Conservation (phyloP, 1,140 invertebrate genomes). For the Pristionchus pacificus region DNA sequence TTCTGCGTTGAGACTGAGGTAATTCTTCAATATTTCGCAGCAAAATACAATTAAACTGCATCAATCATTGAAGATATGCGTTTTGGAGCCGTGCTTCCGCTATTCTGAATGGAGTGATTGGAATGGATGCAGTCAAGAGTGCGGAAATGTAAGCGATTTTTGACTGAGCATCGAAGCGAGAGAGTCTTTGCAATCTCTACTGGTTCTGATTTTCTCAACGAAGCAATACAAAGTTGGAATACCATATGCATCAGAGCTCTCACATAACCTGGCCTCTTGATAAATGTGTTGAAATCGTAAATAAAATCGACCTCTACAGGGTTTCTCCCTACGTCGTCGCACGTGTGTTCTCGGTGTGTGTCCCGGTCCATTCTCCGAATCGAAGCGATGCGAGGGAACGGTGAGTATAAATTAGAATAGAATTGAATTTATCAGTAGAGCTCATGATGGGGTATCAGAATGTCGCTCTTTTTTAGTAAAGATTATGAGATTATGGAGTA, state of each 20-base stretch:
- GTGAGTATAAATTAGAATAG: neutral
- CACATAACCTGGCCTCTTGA: neutral
- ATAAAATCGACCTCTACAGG: neutral
- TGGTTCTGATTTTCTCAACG: neutral
- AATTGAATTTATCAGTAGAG: too few species aligned
- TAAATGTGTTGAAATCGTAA: neutral
- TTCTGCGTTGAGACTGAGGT: neutral
- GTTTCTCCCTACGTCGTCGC: neutral
- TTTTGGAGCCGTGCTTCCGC: neutral
- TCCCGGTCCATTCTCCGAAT: neutral
- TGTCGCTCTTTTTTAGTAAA: too few species aligned
- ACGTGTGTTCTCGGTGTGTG: neutral
- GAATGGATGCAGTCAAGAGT: neutral
- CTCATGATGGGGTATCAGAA: too few species aligned
- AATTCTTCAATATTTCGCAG: neutral
- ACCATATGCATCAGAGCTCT: too few species aligned
- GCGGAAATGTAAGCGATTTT: neutral
- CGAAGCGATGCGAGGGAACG: neutral
- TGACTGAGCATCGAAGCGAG: neutral
- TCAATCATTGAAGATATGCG: neutral
- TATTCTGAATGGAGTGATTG: neutral
- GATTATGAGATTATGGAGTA: too few species aligned
- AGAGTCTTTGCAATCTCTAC: neutral
- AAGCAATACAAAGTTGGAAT: too few species aligned
- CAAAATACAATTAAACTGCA: neutral